Evolutionary conservation across 2,888 invertebrate genomes (phyloP).

Genomic region (Nezara viridula): DNA sequence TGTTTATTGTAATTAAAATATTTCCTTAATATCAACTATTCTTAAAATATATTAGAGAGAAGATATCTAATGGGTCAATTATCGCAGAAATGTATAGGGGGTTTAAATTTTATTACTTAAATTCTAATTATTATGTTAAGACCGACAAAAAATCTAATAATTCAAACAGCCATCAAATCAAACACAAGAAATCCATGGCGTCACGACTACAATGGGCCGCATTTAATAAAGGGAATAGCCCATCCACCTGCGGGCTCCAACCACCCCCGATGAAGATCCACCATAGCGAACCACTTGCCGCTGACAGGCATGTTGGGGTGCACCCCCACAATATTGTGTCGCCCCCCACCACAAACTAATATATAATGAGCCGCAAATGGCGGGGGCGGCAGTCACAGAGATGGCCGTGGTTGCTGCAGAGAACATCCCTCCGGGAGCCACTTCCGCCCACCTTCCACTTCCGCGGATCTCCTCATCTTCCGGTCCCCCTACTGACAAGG

Average conservation of each 20-base stretch:
- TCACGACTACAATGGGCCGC: not conserved
- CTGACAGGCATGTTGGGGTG: constrained; percentile 51
- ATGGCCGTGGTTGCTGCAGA: constrained; percentile 60
- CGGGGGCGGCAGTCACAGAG: constrained; percentile 51
- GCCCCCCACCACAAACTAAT: constrained; percentile 64
- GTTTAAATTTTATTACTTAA: too few relatives aligned
- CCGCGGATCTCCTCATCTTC: not conserved
- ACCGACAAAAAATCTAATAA: not conserved
- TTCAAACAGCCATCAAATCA: not conserved
- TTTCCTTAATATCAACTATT: too few relatives aligned
- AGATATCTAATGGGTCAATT: too few relatives aligned
- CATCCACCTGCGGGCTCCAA: constrained; percentile 8
- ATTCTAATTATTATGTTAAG: too few relatives aligned
- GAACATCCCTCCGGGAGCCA: constrained; percentile 58
- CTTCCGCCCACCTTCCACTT: constrained; percentile 34
- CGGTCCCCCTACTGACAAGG: not conserved
- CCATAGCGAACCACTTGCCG: constrained; percentile 47
- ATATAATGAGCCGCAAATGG: constrained; percentile 66
- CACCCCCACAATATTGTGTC: constrained; percentile 33
- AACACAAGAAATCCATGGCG: not conserved
- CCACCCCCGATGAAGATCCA: constrained; percentile 27
- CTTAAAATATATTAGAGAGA: too few relatives aligned
- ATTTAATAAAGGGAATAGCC: not conserved
- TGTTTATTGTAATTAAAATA: too few relatives aligned
- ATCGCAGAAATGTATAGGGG: too few relatives aligned